Conservation (phyloP, 2,113 vertebrate genomes). For the Motacilla tschutschensis region DNA sequence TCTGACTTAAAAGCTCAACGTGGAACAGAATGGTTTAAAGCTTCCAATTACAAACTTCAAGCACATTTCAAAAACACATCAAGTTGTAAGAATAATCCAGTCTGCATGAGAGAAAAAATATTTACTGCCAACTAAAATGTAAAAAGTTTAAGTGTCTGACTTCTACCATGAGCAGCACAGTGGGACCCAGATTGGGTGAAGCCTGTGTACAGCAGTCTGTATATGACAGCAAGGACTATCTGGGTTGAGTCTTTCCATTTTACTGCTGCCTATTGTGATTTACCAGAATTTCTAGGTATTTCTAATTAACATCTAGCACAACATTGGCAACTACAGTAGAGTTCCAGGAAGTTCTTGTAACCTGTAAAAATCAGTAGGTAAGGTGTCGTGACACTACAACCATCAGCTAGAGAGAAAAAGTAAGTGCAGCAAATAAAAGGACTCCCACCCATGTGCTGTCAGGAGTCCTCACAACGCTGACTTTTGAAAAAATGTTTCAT, state of each 20-base stretch:
- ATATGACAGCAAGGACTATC: neutral
- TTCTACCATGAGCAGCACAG: neutral
- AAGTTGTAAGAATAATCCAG: neutral
- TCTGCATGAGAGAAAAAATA: neutral
- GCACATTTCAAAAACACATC: neutral
- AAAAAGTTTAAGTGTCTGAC: neutral
- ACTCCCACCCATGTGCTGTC: neutral
- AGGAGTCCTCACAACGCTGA: neutral
- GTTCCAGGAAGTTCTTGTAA: neutral
- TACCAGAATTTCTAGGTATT: neutral
- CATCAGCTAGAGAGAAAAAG: neutral
- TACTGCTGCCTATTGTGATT: neutral
- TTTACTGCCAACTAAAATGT: neutral
- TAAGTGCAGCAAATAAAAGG: neutral
- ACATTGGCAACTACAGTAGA: neutral
- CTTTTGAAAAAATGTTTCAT: neutral
- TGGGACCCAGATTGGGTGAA: neutral
- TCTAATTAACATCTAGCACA: neutral
- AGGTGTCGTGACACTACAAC: neutral
- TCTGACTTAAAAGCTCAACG: neutral
- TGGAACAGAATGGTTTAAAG: neutral
- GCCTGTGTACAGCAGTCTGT: neutral
- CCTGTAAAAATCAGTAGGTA: neutral
- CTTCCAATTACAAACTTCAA: neutral
- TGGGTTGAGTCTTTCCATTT: neutral